Evolutionary conservation across 1,140 invertebrate species (phyloP).

Genomic region (Drosophila triauraria): DNA sequence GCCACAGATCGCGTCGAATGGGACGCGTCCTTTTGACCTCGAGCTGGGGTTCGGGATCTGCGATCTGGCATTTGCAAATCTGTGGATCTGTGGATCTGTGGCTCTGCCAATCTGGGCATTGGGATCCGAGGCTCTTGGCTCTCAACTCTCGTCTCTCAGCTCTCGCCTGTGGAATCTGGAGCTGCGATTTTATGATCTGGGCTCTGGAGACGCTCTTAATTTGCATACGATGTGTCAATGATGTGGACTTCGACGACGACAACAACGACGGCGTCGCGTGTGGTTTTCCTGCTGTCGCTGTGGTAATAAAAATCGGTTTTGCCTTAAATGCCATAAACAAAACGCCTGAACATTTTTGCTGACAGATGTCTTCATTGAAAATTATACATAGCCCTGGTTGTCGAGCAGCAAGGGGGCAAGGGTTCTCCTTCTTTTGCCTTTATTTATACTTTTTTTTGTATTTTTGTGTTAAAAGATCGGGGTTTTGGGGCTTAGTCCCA

Average conservation of each 20-base stretch:
- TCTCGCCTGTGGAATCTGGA: constrained; percentile 20
- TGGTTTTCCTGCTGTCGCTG: constrained; percentile 69
- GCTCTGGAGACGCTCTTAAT: constrained; percentile 76
- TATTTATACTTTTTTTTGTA: constrained; percentile 4
- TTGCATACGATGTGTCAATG: constrained; percentile 83
- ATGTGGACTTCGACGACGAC: constrained; percentile 62
- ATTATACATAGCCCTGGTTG: constrained; percentile 58
- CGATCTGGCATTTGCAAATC: constrained; percentile 8
- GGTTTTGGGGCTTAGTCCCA: constrained; percentile 29
- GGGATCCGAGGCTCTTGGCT: not conserved
- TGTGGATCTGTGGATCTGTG: constrained; percentile 4
- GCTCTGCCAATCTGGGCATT: constrained; percentile 5
- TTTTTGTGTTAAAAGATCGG: constrained; percentile 23
- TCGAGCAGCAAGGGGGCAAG: constrained; percentile 1
- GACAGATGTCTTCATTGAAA: constrained; percentile 85
- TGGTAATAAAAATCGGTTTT: constrained; percentile 84
- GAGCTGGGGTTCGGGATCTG: constrained; percentile 22
- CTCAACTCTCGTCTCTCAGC: not conserved
- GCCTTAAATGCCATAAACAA: constrained; percentile 83
- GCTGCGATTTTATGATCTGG: constrained; percentile 45
- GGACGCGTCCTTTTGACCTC: constrained; percentile 83
- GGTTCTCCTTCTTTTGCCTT: not conserved
- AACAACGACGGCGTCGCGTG: constrained; percentile 65
- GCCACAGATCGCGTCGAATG: constrained; percentile 82
- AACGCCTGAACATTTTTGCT: constrained; percentile 82